Evolutionary conservation across 1,140 invertebrate species (phyloP).

Genomic region (Lutraria rhynchaena): DNA sequence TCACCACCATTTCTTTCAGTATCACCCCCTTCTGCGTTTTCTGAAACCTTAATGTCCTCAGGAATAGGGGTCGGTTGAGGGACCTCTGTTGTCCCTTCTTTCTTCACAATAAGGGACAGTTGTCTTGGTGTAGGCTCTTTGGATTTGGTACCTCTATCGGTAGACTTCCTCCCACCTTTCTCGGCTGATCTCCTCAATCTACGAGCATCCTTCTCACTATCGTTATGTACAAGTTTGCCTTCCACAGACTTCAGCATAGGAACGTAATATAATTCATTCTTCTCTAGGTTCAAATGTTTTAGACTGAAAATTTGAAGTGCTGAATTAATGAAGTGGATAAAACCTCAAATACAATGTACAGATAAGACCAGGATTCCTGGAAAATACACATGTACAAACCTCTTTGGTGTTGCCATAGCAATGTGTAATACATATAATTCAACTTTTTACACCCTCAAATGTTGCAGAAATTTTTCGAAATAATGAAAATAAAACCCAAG

Average conservation of each 20-base stretch:
- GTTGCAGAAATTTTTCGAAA: too few species aligned
- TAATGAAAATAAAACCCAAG: too few species aligned
- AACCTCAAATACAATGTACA: too few species aligned
- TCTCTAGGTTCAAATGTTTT: constrained; percentile 79
- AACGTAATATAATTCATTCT: constrained; percentile 79
- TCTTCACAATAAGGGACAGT: neutral
- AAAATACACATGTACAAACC: too few species aligned
- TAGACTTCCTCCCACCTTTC: constrained; percentile 55
- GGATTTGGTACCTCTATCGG: constrained; percentile 35
- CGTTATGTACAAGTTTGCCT: constrained; percentile 72
- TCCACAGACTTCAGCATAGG: constrained; percentile 80
- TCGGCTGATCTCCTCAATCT: constrained; percentile 58
- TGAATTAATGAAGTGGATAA: too few species aligned
- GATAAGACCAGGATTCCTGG: too few species aligned
- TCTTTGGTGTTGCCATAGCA: too few species aligned
- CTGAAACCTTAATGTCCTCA: neutral
- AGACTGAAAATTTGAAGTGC: constrained; percentile 77
- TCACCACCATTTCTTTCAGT: neutral
- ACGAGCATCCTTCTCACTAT: constrained; percentile 62
- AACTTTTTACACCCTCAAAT: too few species aligned
- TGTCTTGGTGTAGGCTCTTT: constrained; percentile 51
- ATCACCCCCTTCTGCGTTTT: constrained; percentile 5
- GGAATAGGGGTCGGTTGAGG: constrained; percentile 30
- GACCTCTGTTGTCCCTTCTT: constrained; percentile 30
- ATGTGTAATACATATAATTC: too few species aligned